These are phyloP conservation scores for Aegithalos caudatus DNA, from an alignment of 2,113 vertebrate species.

Conservation along the genomic window DNA sequence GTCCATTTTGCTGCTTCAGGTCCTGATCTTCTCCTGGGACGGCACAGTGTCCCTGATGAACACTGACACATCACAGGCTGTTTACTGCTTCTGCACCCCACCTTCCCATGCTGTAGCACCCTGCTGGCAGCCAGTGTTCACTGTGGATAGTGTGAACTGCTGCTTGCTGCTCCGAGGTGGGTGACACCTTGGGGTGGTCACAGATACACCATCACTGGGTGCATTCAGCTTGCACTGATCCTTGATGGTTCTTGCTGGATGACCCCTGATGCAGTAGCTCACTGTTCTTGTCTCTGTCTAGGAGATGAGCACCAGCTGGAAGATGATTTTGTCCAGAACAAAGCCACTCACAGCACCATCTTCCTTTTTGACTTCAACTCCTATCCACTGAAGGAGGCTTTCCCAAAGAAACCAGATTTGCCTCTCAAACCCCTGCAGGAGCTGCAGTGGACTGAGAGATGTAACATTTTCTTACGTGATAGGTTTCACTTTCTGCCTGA, in stretches of 20 bases:
- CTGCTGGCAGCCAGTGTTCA: constrained; percentile 79
- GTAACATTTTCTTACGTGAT: constrained; percentile 51
- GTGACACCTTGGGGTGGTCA: not conserved
- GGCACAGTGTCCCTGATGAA: constrained; percentile 78
- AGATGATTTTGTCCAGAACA: not conserved
- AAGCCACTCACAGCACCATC: constrained; percentile 2
- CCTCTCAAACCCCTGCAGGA: not conserved
- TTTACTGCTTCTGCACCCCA: constrained; percentile 74
- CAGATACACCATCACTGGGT: not conserved
- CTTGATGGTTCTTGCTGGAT: not conserved
- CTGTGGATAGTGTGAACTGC: constrained; percentile 60
- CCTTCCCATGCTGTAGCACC: constrained; percentile 15
- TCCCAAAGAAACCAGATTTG: not conserved
- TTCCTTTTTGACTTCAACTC: constrained; percentile 66
- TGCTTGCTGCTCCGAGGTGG: constrained; percentile 80
- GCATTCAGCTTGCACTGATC: not conserved
- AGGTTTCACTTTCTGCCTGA: not conserved
- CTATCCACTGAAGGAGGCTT: constrained; percentile 37
- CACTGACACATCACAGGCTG: constrained; percentile 37
- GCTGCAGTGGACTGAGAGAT: constrained; percentile 53
- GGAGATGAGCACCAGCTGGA: not conserved
- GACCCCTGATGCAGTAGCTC: not conserved
- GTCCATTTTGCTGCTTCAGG: constrained; percentile 59
- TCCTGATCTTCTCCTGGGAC: constrained; percentile 74
- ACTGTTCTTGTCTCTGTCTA: not conserved